Conservation (phyloP, 2,888 invertebrate genomes). For the Zonitis immaculata region DNA sequence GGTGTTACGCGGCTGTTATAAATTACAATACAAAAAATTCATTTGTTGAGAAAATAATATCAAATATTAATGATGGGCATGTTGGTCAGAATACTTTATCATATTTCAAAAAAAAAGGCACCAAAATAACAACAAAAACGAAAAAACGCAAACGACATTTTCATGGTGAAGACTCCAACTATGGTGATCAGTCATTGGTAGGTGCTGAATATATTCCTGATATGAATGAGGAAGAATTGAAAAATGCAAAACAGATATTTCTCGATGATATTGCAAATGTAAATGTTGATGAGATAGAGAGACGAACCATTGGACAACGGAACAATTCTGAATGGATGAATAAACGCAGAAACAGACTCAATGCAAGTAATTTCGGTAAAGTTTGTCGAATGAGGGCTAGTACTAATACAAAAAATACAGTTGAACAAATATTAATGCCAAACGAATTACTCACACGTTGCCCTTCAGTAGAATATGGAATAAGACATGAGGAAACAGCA, state of each 20-base stretch:
- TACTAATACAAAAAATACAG: neutral
- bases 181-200: neutral
- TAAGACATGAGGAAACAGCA: conserved; percentile 14
- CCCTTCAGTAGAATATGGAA: conserved; percentile 5
- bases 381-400: neutral
- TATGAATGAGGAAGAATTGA: neutral
- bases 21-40: conserved; percentile 27
- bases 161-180: conserved; percentile 1
- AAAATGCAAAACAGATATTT: neutral
- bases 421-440: neutral
- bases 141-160: neutral
- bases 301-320: neutral
- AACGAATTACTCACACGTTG: too few relatives aligned
- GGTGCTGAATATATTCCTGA: neutral
- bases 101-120: neutral
- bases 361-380: neutral
- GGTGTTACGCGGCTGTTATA: conserved; percentile 35
- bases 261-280: neutral
- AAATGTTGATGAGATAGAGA: neutral
- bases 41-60: neutral
- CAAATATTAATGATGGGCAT: neutral
- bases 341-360: neutral
- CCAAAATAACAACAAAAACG: neutral
- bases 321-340: neutral
- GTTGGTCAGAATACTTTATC: neutral